A percentile compares a stretch with the other conserved stretches of the same genome.
Conservation (phyloP, 35 echinoderm and acorn worm genomes). For the Lytechinus variegatus region DNA sequence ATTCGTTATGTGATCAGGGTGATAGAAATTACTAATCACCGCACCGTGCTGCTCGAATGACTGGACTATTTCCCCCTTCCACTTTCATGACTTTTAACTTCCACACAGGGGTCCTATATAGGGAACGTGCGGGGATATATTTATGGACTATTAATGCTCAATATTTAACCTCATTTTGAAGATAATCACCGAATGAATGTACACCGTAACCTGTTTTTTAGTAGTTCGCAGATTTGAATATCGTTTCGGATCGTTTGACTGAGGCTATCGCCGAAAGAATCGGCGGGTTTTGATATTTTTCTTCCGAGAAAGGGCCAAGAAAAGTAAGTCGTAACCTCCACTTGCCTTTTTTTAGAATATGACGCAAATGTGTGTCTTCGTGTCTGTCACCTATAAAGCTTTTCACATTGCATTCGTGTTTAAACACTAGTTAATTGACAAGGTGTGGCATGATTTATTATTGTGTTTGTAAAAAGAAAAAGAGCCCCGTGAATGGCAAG, state of each 20-base stretch:
- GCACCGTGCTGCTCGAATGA: not conserved
- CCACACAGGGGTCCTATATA: not conserved
- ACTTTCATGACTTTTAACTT: not conserved
- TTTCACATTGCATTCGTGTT: too few relatives aligned
- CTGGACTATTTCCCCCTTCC: not conserved
- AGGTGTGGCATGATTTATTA: too few relatives aligned
- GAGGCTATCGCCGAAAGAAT: not conserved
- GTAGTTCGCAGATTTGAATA: not conserved
- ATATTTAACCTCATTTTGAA: not conserved
- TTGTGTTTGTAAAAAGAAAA: too few relatives aligned
- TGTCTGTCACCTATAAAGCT: too few relatives aligned
- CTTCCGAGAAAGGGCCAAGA: not conserved
- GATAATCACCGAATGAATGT: not conserved
- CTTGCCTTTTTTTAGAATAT: not conserved
- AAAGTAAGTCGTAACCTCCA: not conserved
- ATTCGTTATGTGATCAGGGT: not conserved
- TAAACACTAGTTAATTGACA: too few relatives aligned
- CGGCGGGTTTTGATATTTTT: not conserved
- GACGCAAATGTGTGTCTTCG: too few relatives aligned
- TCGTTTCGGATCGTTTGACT: not conserved
- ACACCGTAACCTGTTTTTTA: not conserved
- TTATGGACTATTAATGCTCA: not conserved
- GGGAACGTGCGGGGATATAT: not conserved
- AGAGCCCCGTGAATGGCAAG: too few relatives aligned
- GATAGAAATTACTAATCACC: not conserved